phyloP scores from a whole-genome alignment of 1,140 invertebrate genomes.

The Pseudoatta argentina region DNA sequence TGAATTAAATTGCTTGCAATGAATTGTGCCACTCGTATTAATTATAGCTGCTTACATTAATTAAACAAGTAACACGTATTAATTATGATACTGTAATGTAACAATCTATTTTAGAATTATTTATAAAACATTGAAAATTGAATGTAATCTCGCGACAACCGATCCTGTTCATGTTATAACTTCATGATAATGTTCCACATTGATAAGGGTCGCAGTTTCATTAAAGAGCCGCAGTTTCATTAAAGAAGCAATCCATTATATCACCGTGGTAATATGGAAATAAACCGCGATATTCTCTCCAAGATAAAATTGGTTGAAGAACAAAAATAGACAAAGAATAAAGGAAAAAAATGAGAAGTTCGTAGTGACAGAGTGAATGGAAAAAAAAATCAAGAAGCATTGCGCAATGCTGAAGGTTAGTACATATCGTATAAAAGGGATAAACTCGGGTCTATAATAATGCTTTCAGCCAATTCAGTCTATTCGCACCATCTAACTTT shows the following conservation, averaged over 20 bases:
- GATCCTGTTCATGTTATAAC: background rate
- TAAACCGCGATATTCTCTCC: constrained; percentile 31
- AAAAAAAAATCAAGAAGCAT: constrained; percentile 42
- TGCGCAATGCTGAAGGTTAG: constrained; percentile 21
- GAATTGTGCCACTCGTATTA: background rate
- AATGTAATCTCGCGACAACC: constrained; percentile 4
- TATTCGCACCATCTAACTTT: background rate
- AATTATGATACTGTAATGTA: background rate
- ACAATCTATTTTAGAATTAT: background rate
- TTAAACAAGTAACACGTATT: constrained; percentile 12
- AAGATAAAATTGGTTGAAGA: background rate
- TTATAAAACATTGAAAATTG: constrained; percentile 39
- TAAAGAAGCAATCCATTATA: constrained; percentile 57
- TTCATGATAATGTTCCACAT: constrained; percentile 36
- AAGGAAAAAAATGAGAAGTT: constrained; percentile 51
- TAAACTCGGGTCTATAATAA: constrained; percentile 67
- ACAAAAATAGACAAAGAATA: background rate
- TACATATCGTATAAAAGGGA: constrained; percentile 14
- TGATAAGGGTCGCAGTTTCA: constrained; percentile 49
- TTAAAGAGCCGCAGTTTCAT: constrained; percentile 50
- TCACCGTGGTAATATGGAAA: constrained; percentile 55
- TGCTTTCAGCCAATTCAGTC: constrained; percentile 65
- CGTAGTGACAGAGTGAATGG: constrained; percentile 43
- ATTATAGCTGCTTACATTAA: constrained; percentile 19
- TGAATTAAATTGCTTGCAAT: background rate